Base-by-base conservation (phyloP, 2,113 vertebrate species). In the Phalacrocorax brasilianus region DNA sequence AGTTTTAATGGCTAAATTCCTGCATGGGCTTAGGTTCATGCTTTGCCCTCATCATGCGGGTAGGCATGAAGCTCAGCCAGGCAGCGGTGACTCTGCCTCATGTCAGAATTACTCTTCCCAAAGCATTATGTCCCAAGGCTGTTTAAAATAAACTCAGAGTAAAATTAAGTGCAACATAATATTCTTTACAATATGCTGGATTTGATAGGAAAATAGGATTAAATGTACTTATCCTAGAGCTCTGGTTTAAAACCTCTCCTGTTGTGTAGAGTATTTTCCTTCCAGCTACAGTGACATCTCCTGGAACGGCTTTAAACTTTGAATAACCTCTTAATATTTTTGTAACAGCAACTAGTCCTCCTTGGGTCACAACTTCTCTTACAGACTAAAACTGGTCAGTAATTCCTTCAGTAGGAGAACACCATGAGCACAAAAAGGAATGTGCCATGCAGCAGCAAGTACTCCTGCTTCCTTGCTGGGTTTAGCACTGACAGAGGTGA, bases 131-230 rank as follows among this genome's bases (percentile, higher is more conserved):
- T 70, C 55, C 42, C 13, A 66, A 13, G 10, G 5, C 14, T 62
- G 49, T 83, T 93, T 80, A 62, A 78, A 67, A 74, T 81, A 32
- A 95, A 62, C 62, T 88, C 58, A 52, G 70, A 53, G 33, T 93
- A 88, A 83, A 92, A 79, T 75, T 50, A 79, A 91, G 49, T 92
- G 14, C 30, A 56, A 42, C 76, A 40, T 65, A 83, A 78, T 55
- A 58, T 62, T 90, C 27, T 93, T 85, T 40, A 73, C 10, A 88
- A 56, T 82, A 88, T 90, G 16, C 53, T 88, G 49, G 11, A 88
- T 90, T 85, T 73, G 33, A 77, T 62, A 14, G 33, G 47, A n/a
- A 88, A 92, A 83, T 62, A 15, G 0, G 32, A 78, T 90, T 89
- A 82, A 88, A 76, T 49, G 30, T 68, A 42, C 42, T 88, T 79